A percentile compares a stretch with the other conserved stretches of the same genome.
phyloP scores from a whole-genome alignment of 37 sponge, comb jelly and placozoan species.

The Diacarnus erythraeanus region DNA sequence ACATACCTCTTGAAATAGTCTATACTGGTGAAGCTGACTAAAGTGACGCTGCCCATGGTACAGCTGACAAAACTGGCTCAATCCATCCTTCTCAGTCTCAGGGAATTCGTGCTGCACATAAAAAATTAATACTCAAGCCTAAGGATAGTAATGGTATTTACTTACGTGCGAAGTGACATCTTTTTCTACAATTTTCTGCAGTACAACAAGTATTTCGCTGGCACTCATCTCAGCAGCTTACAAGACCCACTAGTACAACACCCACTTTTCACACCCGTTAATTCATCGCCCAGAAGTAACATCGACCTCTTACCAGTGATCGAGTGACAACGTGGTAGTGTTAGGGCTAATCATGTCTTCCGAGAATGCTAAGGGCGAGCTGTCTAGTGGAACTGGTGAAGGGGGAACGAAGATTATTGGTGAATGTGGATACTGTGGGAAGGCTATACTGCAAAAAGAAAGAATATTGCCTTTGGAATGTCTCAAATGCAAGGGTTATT shows the following conservation, averaged over 20 bases:
- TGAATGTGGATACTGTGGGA: conserved; percentile 48
- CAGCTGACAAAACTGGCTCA: background rate
- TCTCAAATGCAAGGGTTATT: conserved; percentile 17
- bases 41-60: conserved; percentile 17
- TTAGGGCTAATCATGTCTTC: background rate
- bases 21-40: background rate
- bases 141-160: no score
- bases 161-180: no score
- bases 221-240: no score
- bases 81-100: background rate
- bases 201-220: no score
- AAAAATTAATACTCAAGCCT: no score
- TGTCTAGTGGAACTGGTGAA: background rate
- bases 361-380: background rate
- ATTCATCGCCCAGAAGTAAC: no score
- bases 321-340: no score
- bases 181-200: no score
- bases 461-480: conserved; percentile 48
- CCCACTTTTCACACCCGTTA: background rate
- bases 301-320: no score
- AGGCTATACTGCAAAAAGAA: conserved; percentile 15
- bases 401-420: background rate
- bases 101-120: background rate
- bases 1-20: background rate
- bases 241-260: no score